Conservation (phyloP, 2,113 vertebrate genomes). For the Neoarius graeffei region DNA sequence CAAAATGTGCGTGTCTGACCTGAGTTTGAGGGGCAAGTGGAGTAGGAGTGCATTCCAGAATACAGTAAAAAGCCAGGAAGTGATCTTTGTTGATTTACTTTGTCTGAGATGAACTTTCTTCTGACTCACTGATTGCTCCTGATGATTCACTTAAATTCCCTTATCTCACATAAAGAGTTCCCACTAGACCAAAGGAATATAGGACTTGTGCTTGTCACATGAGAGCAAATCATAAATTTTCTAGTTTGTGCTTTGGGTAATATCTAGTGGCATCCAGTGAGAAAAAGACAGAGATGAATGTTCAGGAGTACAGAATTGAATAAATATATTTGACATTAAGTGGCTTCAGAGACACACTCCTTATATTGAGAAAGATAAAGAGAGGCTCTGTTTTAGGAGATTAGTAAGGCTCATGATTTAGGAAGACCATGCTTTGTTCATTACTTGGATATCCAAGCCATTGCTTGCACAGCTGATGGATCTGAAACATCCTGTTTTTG, state of each 20-base stretch:
- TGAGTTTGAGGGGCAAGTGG: slow-evolving; percentile 19
- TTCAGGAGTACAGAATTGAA: background rate
- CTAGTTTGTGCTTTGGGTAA: slow-evolving; percentile 3
- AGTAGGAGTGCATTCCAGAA: slow-evolving; percentile 36
- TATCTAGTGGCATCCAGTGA: background rate
- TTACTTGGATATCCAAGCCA: background rate
- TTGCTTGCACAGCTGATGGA: background rate
- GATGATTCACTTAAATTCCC: background rate
- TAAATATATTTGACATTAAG: too few relatives aligned
- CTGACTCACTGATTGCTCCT: background rate
- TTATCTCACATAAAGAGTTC: slow-evolving; percentile 13
- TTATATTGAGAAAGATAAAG: background rate
- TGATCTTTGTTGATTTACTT: slow-evolving; percentile 6
- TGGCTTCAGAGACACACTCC: background rate
- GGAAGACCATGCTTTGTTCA: background rate
- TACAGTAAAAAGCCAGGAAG: background rate
- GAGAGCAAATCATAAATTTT: background rate
- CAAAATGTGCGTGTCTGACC: slow-evolving; percentile 22
- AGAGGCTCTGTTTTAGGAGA: background rate
- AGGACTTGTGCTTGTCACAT: slow-evolving; percentile 22
- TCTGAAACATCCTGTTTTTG: too few relatives aligned
- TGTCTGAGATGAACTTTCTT: background rate
- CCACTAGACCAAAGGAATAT: background rate
- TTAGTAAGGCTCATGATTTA: background rate
- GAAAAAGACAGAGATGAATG: background rate